phyloP scores from a whole-genome alignment of 2,797 vertebrate genomes.

The Caiman crocodilus region DNA sequence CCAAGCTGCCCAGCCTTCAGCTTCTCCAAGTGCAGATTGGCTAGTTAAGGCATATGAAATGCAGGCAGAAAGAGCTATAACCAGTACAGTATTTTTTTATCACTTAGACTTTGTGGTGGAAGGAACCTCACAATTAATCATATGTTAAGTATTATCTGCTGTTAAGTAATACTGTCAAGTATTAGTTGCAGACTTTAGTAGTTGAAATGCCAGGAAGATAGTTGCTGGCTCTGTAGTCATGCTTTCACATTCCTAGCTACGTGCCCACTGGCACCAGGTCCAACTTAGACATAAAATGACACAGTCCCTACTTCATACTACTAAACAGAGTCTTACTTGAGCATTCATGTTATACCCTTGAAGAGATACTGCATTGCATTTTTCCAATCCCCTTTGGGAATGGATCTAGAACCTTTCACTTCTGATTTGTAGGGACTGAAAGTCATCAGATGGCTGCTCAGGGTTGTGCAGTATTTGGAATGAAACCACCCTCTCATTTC shows the following conservation, averaged over 20 bases:
- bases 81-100: constrained; percentile 15
- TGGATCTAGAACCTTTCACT: fast-evolving
- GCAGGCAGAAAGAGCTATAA: background rate
- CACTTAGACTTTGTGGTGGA: fast-evolving
- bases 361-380: fast-evolving
- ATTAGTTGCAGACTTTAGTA: constrained; percentile 51
- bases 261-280: background rate
- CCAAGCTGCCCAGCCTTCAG: background rate
- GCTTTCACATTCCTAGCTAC: fast-evolving
- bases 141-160: background rate
- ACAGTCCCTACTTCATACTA: fast-evolving
- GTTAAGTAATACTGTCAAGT: constrained; percentile 34
- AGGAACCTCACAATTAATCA: background rate
- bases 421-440: background rate
- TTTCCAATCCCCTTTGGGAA: background rate
- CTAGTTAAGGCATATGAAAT: background rate
- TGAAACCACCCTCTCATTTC: background rate
- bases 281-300: fast-evolving
- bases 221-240: background rate
- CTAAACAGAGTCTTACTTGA: fast-evolving
- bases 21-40: background rate
- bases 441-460: background rate
- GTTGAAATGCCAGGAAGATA: background rate
- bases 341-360: fast-evolving
- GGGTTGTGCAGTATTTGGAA: background rate